phyloP scores from a whole-genome alignment of 53 echinoderm and acorn worm species.

The Apostichopus leukothele region DNA sequence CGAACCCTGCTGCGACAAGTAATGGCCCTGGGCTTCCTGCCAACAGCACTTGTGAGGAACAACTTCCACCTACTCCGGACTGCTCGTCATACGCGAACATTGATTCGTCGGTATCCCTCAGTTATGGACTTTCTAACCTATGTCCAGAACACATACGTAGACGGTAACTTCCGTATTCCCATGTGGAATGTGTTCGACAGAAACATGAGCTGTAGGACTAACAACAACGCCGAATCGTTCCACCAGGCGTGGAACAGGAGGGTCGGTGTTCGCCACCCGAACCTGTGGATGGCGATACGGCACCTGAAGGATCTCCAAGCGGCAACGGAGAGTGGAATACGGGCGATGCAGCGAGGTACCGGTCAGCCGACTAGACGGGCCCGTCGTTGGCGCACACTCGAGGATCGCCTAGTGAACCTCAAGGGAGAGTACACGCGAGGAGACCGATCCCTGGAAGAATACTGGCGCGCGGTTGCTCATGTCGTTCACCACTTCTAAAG shows the following conservation, averaged over 20 bases:
- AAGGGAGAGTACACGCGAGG: background rate
- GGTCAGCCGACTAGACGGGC: slow-evolving; percentile 9
- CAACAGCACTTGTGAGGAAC: slow-evolving; percentile 31
- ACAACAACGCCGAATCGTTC: slow-evolving; percentile 48
- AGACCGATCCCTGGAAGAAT: slow-evolving; percentile 5
- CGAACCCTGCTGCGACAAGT: slow-evolving; percentile 20
- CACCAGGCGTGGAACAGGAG: too few species aligned
- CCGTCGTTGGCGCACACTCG: slow-evolving; percentile 1
- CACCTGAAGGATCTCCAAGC: background rate
- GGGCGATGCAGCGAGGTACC: background rate
- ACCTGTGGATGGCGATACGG: background rate
- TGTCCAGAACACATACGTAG: slow-evolving; percentile 23
- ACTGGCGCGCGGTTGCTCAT: slow-evolving; percentile 6
- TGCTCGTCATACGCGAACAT: background rate
- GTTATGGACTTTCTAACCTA: slow-evolving; percentile 34
- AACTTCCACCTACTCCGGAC: slow-evolving; percentile 21
- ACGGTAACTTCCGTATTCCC: slow-evolving; percentile 7
- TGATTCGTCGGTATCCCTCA: slow-evolving; percentile 21
- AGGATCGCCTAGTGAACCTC: slow-evolving; percentile 1
- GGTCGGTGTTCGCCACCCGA: background rate
- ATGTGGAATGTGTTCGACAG: slow-evolving; percentile 52
- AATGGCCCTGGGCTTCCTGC: slow-evolving; percentile 58
- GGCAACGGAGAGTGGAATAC: background rate
- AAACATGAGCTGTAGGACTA: slow-evolving; percentile 38
- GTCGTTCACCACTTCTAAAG: slow-evolving; percentile 3